phyloP scores from a whole-genome alignment of 2,888 invertebrate genomes.

The Ypsolopha sequella region DNA sequence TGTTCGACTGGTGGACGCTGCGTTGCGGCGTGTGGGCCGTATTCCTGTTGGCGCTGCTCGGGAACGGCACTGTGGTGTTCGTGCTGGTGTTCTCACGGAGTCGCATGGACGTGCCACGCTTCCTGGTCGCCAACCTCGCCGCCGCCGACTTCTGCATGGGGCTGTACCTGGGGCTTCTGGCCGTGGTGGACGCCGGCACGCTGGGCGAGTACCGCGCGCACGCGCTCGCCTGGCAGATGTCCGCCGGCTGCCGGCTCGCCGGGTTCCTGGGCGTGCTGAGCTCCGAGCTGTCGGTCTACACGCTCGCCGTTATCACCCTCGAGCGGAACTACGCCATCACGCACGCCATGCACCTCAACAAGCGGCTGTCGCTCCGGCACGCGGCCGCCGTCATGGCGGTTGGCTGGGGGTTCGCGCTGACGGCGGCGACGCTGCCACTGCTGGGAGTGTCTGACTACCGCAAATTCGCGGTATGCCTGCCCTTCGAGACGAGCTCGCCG shows the following conservation, averaged over 20 bases:
- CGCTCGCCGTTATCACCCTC: constrained; percentile 94
- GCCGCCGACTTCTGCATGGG: constrained; percentile 99
- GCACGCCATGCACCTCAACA: constrained; percentile 97
- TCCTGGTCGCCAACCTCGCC: constrained; percentile 96
- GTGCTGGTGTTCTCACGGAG: constrained; percentile 91
- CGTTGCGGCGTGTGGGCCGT: constrained; percentile 98
- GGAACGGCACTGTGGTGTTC: constrained; percentile 96
- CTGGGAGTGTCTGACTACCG: constrained; percentile 95
- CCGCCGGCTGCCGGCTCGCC: constrained; percentile 91
- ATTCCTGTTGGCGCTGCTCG: constrained; percentile 93
- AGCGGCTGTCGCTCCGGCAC: constrained; percentile 89
- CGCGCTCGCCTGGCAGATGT: constrained; percentile 98
- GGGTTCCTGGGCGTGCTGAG: constrained; percentile 96
- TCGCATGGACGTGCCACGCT: constrained; percentile 96
- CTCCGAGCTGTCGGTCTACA: constrained; percentile 95
- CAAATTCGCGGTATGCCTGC: constrained; percentile 96
- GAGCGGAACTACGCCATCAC: constrained; percentile 98
- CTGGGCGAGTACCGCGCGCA: constrained; percentile 96
- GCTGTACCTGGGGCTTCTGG: constrained; percentile 91
- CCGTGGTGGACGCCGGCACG: constrained; percentile 96
- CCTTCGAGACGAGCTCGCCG: constrained; percentile 88
- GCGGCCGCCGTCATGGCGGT: constrained; percentile 92
- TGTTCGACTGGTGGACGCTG: constrained; percentile 98
- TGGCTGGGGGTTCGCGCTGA: constrained; percentile 92
- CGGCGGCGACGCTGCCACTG: constrained; percentile 90